Base-by-base conservation (phyloP, 2,888 invertebrate genomes). In the Ptilodon capucinus region DNA sequence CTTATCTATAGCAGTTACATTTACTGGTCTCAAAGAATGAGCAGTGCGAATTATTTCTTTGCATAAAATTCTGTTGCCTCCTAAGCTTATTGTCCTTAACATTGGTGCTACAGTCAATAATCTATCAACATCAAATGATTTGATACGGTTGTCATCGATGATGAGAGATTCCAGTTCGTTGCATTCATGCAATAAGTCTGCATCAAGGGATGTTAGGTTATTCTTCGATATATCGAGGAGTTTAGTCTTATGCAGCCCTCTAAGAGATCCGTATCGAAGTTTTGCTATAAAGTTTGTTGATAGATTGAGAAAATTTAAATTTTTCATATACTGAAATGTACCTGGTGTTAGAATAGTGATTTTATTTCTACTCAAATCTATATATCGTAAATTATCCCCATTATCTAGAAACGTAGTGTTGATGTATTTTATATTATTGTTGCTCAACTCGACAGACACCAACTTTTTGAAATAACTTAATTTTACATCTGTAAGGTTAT, bases 141-240 rank as follows among this genome's bases (percentile, higher is more conserved):
- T 79, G 40, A 90, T 74, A 18, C 57, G 57, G 68, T 90, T 90
- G 48, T 84, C 84, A 64, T 90, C 90, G 34, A 89, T 76, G 43
- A 86, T 69, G 17, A 90, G 63, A 44, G 65, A 79, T 54, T 65
- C 79, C 1, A 90, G 63, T 49, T 81, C 79, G 4, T 53, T 48
- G 57, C 89, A 89, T 63, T 87, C 90, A 40, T 89, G 87, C 43
- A 90, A 87, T 17, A 88, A 65, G 45, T 83, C 73, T 0, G 83
- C 79, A 49, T 89, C 87, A 40, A 90, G 50, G 3, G 68, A 54
- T 2, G 54, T 44, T 9, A 90, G 71, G n/a, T 71, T 64, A 57
- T 90, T 90, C 44, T 60, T 76, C 11, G 90, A 88, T 55, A 90
- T 47, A 63, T 90, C 88, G 32, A 90, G 57, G 2, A 77, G 60